Conservation (phyloP, 2,797 vertebrate genomes). For the Dicrostonyx torquatus region DNA sequence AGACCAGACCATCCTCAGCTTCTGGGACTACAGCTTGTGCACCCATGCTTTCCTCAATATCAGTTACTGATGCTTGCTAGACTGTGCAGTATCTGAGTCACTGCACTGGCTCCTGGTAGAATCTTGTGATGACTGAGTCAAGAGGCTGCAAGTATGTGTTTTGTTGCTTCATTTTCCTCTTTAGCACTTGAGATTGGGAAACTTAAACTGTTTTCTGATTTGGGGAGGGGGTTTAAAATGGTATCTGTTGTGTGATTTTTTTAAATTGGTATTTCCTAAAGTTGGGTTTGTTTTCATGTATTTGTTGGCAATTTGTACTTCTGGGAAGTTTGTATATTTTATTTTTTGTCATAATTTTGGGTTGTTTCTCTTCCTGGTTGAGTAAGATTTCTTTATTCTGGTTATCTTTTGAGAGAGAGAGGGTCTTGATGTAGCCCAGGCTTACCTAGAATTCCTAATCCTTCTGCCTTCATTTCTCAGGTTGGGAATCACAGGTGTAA, state of each 20-base stretch:
- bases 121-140: constrained; percentile 69
- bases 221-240: constrained; percentile 37
- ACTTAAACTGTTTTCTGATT: constrained; percentile 28
- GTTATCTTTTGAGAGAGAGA: background rate
- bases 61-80: constrained; percentile 63
- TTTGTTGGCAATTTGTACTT: constrained; percentile 28
- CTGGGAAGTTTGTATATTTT: constrained; percentile 8
- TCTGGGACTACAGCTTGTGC: background rate
- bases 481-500: too few relatives aligned
- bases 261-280: constrained; percentile 53
- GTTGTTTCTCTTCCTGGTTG: constrained; percentile 29
- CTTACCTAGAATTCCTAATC: background rate
- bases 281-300: constrained; percentile 41
- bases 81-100: constrained; percentile 67
- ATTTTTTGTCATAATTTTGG: constrained; percentile 34
- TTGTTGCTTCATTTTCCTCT: constrained; percentile 61
- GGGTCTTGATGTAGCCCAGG: background rate
- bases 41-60: constrained; percentile 21
- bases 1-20: background rate
- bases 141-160: constrained; percentile 29
- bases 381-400: constrained; percentile 36
- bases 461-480: too few relatives aligned
- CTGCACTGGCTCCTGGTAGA: constrained; percentile 38
- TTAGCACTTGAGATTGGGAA: constrained; percentile 47
- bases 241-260: background rate